phyloP scores from a whole-genome alignment of 2,113 vertebrate genomes.

The Platichthys stellatus region DNA sequence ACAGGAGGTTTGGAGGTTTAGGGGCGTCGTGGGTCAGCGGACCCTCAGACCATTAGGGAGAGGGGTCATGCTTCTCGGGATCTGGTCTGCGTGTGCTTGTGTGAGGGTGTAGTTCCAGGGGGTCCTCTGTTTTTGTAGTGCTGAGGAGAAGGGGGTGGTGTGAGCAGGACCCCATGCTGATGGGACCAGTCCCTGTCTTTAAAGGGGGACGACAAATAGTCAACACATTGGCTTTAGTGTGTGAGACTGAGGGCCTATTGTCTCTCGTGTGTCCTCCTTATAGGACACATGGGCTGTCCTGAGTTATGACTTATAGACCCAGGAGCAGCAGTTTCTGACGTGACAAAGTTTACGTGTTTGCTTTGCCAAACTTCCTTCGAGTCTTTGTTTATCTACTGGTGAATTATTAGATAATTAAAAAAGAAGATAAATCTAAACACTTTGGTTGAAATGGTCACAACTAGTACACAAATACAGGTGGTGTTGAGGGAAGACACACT shows the following conservation, averaged over 20 bases:
- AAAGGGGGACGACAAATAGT: slow-evolving; percentile 64
- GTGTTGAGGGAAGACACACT: no score
- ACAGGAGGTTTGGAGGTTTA: slow-evolving; percentile 35
- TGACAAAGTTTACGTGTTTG: neutral
- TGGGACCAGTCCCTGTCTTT: slow-evolving; percentile 60
- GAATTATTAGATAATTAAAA: no score
- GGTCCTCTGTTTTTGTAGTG: slow-evolving; percentile 61
- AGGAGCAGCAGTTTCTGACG: neutral
- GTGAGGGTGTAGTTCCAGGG: slow-evolving; percentile 40
- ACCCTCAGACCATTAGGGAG: slow-evolving; percentile 58
- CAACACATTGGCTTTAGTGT: slow-evolving; percentile 59
- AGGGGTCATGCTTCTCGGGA: slow-evolving; percentile 47
- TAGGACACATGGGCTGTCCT: slow-evolving; percentile 15
- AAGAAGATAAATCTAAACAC: no score
- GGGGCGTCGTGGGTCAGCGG: slow-evolving; percentile 71
- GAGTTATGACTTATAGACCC: slow-evolving; percentile 20
- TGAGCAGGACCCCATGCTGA: slow-evolving; percentile 61
- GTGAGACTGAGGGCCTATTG: slow-evolving; percentile 53
- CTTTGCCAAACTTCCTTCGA: no score
- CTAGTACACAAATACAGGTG: neutral
- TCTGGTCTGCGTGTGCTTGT: slow-evolving; percentile 11
- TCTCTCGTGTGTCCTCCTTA: slow-evolving; percentile 54
- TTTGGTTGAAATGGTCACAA: neutral
- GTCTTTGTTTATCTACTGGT: no score
- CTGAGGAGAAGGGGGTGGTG: slow-evolving; percentile 22